These are phyloP conservation scores for Vollenhovia emeryi DNA, from an alignment of 1,140 invertebrate genomes.

Conservation along the genomic window DNA sequence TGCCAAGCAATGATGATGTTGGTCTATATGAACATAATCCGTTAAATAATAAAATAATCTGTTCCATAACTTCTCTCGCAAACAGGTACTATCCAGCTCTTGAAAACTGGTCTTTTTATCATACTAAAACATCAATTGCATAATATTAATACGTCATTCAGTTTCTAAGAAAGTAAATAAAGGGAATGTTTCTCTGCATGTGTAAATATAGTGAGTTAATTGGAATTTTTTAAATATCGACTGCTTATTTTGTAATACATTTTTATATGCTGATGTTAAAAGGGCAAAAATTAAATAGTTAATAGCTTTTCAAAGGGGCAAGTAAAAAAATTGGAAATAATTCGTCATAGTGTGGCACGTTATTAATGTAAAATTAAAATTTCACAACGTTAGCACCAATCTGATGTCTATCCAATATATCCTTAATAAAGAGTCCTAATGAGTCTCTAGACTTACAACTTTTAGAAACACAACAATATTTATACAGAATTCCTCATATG, in stretches of 20 bases:
- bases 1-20: conserved; percentile 85
- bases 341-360: no score
- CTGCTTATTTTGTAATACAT: no score
- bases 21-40: conserved; percentile 76
- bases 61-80: conserved; percentile 86
- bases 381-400: no score
- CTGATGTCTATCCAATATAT: no score
- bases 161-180: conserved; percentile 31
- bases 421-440: no score
- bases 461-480: conserved; percentile 75
- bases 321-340: no score
- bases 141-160: not conserved
- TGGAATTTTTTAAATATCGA: not conserved
- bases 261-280: no score
- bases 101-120: conserved; percentile 84
- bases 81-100: conserved; percentile 84
- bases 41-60: conserved; percentile 85
- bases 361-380: no score
- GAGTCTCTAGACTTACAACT: conserved; percentile 71
- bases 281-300: no score
- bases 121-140: conserved; percentile 79
- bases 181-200: not conserved
- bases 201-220: not conserved
- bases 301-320: no score
- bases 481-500: conserved; percentile 68